These are phyloP conservation scores for Choloepus hoffmanni DNA, from an alignment of 2,113 vertebrate genomes.

Conservation along the genomic window DNA sequence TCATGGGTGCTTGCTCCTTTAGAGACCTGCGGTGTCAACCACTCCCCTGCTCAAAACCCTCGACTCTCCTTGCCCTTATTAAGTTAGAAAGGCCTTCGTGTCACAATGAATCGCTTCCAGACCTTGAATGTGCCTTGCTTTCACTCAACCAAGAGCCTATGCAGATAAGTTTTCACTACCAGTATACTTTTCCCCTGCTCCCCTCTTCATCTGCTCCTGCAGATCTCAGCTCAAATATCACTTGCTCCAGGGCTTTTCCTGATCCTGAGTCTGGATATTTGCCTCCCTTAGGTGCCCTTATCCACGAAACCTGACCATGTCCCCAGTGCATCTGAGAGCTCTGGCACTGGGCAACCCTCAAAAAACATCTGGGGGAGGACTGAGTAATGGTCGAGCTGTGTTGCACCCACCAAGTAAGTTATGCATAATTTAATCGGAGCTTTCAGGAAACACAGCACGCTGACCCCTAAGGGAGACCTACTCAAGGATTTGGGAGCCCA, in stretches of 20 bases:
- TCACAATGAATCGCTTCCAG: not conserved
- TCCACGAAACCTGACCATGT: not conserved
- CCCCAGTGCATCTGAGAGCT: not conserved
- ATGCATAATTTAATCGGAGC: not conserved
- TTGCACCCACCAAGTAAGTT: not conserved
- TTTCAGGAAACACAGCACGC: not conserved
- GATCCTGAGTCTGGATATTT: not conserved
- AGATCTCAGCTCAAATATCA: not conserved
- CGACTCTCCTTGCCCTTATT: not conserved
- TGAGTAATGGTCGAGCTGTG: not conserved
- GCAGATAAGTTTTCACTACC: rapidly evolving
- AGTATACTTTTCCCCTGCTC: too few species aligned
- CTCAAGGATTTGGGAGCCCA: not conserved
- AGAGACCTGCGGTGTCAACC: not conserved
- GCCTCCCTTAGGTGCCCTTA: not conserved
- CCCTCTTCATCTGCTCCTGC: not conserved
- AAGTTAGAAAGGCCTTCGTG: rapidly evolving
- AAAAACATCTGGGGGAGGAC: not conserved
- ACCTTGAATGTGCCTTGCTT: too few species aligned
- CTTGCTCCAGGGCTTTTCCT: not conserved
- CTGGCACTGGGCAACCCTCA: not conserved
- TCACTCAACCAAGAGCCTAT: not conserved
- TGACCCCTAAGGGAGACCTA: not conserved
- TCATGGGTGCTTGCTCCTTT: not conserved
- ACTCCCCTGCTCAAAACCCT: not conserved